Conservation (phyloP, 2,888 invertebrate genomes). For the Eucriotettix oculatus region DNA sequence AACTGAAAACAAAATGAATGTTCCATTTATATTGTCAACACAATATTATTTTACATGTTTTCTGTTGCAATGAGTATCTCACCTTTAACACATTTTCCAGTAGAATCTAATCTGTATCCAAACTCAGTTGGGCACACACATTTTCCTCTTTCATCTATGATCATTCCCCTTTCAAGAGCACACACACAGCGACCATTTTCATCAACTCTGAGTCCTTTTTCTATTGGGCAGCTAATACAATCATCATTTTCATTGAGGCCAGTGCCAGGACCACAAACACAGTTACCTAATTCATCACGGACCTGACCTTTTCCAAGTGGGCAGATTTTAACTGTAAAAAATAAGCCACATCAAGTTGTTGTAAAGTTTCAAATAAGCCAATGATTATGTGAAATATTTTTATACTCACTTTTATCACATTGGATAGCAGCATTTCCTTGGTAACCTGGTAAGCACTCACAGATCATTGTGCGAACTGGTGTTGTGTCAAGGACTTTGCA, state of each 20-base stretch:
- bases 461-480: conserved; percentile 76
- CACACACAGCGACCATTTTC: conserved; percentile 68
- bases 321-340: conserved; percentile 36
- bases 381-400: background rate
- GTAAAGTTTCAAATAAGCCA: background rate
- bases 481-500: conserved; percentile 66
- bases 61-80: background rate
- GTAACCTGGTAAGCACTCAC: conserved; percentile 71
- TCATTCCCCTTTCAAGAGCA: conserved; percentile 59
- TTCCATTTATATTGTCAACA: background rate
- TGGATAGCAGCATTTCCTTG: conserved; percentile 73
- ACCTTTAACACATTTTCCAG: conserved; percentile 25
- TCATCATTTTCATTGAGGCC: conserved; percentile 61
- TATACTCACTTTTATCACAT: conserved; percentile 58
- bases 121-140: conserved; percentile 58
- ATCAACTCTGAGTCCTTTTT: conserved; percentile 58
- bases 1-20: conserved; percentile 15
- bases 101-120: conserved; percentile 42
- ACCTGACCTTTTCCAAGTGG: conserved; percentile 51
- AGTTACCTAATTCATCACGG: conserved; percentile 44
- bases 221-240: conserved; percentile 54
- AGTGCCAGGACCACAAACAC: conserved; percentile 59
- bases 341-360: background rate
- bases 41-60: no score
- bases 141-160: conserved; percentile 55